Evolutionary conservation across 1,140 invertebrate species (phyloP), one percentile per base, ranked within the genome.

Genomic region (Hestina assimilis): DNA sequence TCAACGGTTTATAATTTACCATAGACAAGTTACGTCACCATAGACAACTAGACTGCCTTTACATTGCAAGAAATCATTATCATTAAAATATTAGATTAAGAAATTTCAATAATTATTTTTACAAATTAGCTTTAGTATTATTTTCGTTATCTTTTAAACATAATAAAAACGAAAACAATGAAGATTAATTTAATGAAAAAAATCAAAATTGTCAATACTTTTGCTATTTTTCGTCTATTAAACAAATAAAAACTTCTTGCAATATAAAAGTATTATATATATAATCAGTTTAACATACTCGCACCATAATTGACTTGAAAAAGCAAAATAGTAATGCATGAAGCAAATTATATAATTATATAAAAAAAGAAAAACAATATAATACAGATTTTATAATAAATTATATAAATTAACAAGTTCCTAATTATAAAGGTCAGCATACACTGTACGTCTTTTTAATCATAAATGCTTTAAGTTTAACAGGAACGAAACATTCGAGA

Each of bases 281-380:
- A 41, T 41, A 47, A 64, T 64, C 57, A 63, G 53, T 57, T 63
- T 69, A 73, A 73, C 69, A 72, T 75, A 79, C 66, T 72, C 75
- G 81, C 83, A 87, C 82, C 82, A 79, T 87, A 87, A 84, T 83
- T 85, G 83, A 84, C 81, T 82, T 67, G 70, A 79, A 77, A 63
- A 65, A 59, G 54, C 58, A 59, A 57, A 51, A 60, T 43, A 57
- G 45, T 59, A 51, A 59, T 38, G 48, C 59, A 24, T 53, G 33
- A 61, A 56, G 48, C 40, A 38, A 45, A 38, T 41, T 42, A 60
- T 45, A 45, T 21, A 23, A n/a, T n/a, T n/a, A n/a, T n/a, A n/a
- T n/a, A n/a, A n/a, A n/a, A n/a, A 26, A 29, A 51, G 54, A 64
- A 38, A 53, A 60, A 48, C 38, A 55, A 50, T 55, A 59, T 51